Percentiles rank a stretch among this genome's conserved stretches.
Conservation (phyloP, 2,113 vertebrate species). For the Cyprinodon brontotheroides region DNA sequence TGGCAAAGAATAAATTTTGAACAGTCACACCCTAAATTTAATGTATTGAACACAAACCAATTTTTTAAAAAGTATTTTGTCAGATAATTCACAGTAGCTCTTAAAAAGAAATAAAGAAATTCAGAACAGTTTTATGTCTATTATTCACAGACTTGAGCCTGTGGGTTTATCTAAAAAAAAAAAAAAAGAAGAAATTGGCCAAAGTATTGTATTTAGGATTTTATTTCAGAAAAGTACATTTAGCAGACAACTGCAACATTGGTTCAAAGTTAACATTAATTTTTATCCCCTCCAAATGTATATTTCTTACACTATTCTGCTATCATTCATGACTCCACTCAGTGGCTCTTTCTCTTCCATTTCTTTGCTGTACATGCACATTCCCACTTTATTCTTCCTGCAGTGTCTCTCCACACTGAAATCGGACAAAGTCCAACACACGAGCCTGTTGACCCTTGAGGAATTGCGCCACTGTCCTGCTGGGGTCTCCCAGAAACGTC, state of each 20-base stretch:
- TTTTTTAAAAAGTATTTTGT: too few species aligned
- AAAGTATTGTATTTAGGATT: background rate
- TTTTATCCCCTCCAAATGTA: constrained; percentile 14
- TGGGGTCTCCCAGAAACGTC: constrained; percentile 85
- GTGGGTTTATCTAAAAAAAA: background rate
- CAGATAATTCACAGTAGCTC: background rate
- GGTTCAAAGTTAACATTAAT: constrained; percentile 25
- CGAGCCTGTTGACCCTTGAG: constrained; percentile 79
- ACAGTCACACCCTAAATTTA: background rate
- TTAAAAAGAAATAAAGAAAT: background rate
- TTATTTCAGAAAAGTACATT: background rate
- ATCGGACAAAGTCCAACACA: constrained; percentile 88
- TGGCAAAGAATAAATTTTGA: background rate
- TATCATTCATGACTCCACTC: constrained; percentile 26
- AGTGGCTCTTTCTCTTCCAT: background rate
- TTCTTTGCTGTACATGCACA: constrained; percentile 14
- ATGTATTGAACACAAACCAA: too few species aligned
- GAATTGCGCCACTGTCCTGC: constrained; percentile 85
- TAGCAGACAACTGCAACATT: background rate
- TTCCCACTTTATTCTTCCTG: constrained; percentile 52
- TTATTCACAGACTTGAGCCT: too few species aligned
- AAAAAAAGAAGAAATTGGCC: too few species aligned
- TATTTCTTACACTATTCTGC: background rate
- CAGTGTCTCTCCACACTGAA: constrained; percentile 84
- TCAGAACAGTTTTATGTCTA: background rate